Conservation (phyloP, 2,888 invertebrate genomes). For the Miltochrista miniata region DNA sequence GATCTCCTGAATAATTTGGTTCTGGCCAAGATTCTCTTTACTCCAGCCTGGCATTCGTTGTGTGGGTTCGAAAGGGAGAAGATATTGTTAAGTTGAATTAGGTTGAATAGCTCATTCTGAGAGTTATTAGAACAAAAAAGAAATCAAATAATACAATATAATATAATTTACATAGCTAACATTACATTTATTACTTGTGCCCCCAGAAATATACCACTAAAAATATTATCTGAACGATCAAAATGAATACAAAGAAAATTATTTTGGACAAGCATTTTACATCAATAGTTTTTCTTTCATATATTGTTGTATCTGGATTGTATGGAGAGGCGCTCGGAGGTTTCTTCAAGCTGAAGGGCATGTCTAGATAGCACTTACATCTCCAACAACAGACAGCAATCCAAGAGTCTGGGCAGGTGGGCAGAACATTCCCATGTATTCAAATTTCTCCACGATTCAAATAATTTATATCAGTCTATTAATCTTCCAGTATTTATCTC, state of each 20-base stretch:
- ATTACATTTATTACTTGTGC: not conserved
- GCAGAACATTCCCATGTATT: conserved; percentile 11
- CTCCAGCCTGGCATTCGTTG: no score
- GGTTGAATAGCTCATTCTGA: no score
- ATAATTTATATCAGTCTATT: not conserved
- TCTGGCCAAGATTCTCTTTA: no score
- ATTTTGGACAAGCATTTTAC: conserved; percentile 51
- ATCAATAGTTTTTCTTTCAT: conserved; percentile 20
- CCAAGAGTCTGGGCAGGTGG: conserved; percentile 6
- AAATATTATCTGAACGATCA: conserved; percentile 49
- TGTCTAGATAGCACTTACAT: conserved; percentile 10
- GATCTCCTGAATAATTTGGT: no score
- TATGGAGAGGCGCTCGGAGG: conserved; percentile 15
- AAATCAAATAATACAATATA: no score
- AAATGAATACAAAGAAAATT: conserved; percentile 36
- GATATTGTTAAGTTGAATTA: no score
- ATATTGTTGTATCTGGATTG: not conserved
- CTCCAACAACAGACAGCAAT: not conserved
- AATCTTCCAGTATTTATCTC: not conserved
- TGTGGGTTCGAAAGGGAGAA: no score
- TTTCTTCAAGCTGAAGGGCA: conserved; percentile 48
- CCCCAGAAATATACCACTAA: conserved; percentile 43
- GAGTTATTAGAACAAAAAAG: no score
- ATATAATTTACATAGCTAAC: conserved; percentile 2
- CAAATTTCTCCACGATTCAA: not conserved